Evolutionary conservation across 2,888 invertebrate genomes (phyloP), one percentile per base, ranked within the genome.

Genomic region (Lottia scabra): DNA sequence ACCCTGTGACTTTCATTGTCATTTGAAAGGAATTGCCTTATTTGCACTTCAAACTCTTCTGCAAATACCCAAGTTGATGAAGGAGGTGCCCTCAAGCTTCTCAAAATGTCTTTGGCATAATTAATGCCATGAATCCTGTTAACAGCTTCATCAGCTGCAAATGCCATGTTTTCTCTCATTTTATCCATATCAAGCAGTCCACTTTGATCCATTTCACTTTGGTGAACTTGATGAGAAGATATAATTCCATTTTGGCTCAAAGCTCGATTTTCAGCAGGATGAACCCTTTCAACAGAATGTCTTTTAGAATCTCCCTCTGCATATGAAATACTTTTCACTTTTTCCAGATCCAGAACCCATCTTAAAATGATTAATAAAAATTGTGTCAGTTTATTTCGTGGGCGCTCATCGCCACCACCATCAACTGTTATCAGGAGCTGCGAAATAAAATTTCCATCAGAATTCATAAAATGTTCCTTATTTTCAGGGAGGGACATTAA

Each of bases 261-360:
- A 13, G 72, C 68, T 15, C 72, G 27, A 30, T 72, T 72, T 65
- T 72, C 68, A 23, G 72, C 56, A 2, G 63, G 19, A 30, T 68
- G 68, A n/a, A 63, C 63, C 38, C 68, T 45, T 64, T 72, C 68
- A n/a, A 72, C 68, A n/a, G 46, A 65, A 68, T 68, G 68, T 15
- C 64, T 38, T 72, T 72, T 72, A 3, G 72, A 72, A 45, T 46
- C 72, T 23, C 30, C 8, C 27, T 68, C 69, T 63, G 68, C 68
- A 38, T 63, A 68, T 16, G 68, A 62, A 38, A 63, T 62, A 38
- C 46, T 30, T 48, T 63, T 68, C 13, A 68, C 45, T 46, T 72
- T 72, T 19, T 68, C 68, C 30, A 72, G 26, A 46, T 72, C 68
- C 26, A 72, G 68, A 12, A 72, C 8, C 16, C 65, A 63, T 64